Conservation (phyloP, 2,113 vertebrate genomes). For the Tragulus kanchil region DNA sequence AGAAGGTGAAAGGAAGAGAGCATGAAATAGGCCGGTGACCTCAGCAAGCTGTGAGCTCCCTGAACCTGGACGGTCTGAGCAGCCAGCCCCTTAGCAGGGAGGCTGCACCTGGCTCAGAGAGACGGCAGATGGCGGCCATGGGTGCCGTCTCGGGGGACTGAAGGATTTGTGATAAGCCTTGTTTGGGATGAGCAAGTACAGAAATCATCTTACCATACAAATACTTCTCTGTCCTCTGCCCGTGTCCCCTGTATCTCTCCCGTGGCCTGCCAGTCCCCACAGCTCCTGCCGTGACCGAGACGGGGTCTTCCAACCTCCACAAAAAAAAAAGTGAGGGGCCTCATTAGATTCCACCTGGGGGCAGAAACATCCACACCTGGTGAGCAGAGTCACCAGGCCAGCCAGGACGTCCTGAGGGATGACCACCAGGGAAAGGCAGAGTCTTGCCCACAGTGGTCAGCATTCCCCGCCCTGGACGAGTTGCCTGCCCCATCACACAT, state of each 20-base stretch:
- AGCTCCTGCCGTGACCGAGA: not conserved
- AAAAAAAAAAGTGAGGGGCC: too few relatives aligned
- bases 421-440: not conserved
- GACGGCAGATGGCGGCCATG: accelerated
- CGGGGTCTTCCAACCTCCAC: not conserved
- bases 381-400: not conserved
- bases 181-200: not conserved
- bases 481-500: accelerated
- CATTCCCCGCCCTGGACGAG: not conserved
- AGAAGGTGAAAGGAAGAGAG: not conserved
- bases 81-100: accelerated
- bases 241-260: accelerated
- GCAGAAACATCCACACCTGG: not conserved
- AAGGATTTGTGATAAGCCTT: not conserved
- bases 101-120: not conserved
- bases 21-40: not conserved
- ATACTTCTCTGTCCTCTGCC: not conserved
- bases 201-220: not conserved
- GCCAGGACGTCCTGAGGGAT: not conserved
- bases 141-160: not conserved
- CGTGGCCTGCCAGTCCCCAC: not conserved
- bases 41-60: not conserved
- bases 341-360: not conserved
- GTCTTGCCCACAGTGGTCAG: accelerated
- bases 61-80: not conserved